Percentiles rank a stretch among this genome's conserved stretches.
phyloP scores from a whole-genome alignment of 64 coral and sea anemone genomes.

The Dendrophyllia cribrosa region DNA sequence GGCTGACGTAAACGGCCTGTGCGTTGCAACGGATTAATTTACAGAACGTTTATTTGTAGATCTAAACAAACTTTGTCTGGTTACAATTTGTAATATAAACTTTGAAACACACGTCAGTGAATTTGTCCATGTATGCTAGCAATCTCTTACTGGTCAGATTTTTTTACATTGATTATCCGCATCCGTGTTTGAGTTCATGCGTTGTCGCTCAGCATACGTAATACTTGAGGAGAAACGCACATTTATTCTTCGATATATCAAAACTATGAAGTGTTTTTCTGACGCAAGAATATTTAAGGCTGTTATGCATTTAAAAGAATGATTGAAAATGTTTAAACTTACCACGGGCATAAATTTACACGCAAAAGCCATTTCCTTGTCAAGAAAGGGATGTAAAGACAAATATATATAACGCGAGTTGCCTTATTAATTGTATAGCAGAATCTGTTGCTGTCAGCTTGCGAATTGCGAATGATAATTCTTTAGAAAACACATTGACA shows the following conservation, averaged over 20 bases:
- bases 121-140: background rate
- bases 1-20: too few relatives aligned
- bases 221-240: too few relatives aligned
- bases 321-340: background rate
- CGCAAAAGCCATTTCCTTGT: slow-evolving; percentile 16
- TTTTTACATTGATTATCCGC: background rate
- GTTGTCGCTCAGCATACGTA: too few relatives aligned
- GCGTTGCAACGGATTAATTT: too few relatives aligned
- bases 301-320: background rate
- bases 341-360: slow-evolving; percentile 54
- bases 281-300: background rate
- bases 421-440: background rate
- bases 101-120: background rate
- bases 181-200: background rate
- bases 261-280: background rate
- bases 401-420: background rate
- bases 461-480: slow-evolving; percentile 19
- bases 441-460: background rate
- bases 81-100: slow-evolving; percentile 38
- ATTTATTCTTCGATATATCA: background rate
- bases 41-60: too few relatives aligned
- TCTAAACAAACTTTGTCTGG: background rate
- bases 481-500: slow-evolving; percentile 9
- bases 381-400: background rate
- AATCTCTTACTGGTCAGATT: background rate